These are phyloP conservation scores for Turnix velox DNA, from an alignment of 2,113 vertebrate genomes.

Conservation along the genomic window DNA sequence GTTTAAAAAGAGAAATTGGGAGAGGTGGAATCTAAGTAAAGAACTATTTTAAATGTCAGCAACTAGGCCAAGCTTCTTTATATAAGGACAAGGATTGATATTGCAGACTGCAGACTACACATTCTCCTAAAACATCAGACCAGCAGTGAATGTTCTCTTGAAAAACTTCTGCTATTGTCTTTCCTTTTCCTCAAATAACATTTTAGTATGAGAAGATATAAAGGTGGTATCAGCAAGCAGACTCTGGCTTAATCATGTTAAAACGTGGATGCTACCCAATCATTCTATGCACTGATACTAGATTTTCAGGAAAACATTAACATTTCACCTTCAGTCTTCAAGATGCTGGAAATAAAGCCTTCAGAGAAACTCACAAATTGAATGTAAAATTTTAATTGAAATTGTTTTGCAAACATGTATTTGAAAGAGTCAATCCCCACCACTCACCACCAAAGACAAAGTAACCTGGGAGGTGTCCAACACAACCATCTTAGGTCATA, in stretches of 20 bases:
- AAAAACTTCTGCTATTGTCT: not conserved
- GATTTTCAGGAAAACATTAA: not conserved
- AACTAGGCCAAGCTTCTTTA: not conserved
- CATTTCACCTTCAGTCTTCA: not conserved
- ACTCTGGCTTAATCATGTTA: not conserved
- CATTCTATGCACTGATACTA: not conserved
- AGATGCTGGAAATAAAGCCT: not conserved
- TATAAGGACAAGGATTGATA: not conserved
- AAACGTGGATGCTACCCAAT: not conserved
- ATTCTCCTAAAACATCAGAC: not conserved
- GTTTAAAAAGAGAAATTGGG: not conserved
- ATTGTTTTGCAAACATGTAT: not conserved
- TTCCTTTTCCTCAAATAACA: not conserved
- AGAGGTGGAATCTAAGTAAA: not conserved
- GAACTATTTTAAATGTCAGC: not conserved
- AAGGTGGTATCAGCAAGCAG: not conserved
- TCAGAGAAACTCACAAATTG: not conserved
- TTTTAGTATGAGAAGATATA: not conserved
- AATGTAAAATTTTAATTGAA: not conserved
- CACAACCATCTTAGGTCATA: not conserved
- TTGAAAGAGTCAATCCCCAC: not conserved
- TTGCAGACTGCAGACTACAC: not conserved
- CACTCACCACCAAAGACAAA: not conserved
- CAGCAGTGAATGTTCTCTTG: not conserved
- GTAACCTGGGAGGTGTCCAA: not conserved